phyloP scores from a whole-genome alignment of 2,888 invertebrate genomes.

The Melanotus villosus region DNA sequence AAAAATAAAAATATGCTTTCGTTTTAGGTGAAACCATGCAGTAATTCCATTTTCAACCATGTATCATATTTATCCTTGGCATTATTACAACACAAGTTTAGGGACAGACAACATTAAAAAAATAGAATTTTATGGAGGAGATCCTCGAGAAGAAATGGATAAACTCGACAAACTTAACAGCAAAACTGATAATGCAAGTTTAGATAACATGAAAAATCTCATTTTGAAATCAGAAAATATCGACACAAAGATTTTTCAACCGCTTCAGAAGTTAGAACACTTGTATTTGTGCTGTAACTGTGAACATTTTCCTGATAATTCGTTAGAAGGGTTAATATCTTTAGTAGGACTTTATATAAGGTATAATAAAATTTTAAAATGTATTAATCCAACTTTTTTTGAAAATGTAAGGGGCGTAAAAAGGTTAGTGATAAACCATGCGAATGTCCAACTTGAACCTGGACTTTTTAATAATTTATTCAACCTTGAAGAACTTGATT shows the following conservation, averaged over 20 bases:
- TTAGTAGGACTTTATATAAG: constrained; percentile 25
- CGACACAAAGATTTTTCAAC: not conserved
- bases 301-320: not conserved
- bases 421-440: constrained; percentile 21
- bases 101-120: not conserved
- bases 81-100: constrained; percentile 1
- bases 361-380: constrained; percentile 14
- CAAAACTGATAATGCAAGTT: not conserved
- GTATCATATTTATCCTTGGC: constrained; percentile 12
- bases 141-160: constrained; percentile 4
- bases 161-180: not conserved
- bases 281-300: constrained; percentile 9
- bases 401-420: constrained; percentile 7
- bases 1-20: no score
- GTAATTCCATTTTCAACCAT: no score
- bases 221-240: constrained; percentile 17
- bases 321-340: not conserved
- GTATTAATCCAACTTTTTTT: not conserved
- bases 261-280: constrained; percentile 11
- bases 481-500: constrained; percentile 27
- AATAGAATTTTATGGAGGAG: constrained; percentile 10
- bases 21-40: no score
- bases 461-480: constrained; percentile 3
- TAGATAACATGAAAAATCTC: constrained; percentile 14
- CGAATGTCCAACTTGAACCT: constrained; percentile 1